Evolutionary conservation across 1,140 invertebrate species (phyloP).

Genomic region (Heliconius hewitsoni): DNA sequence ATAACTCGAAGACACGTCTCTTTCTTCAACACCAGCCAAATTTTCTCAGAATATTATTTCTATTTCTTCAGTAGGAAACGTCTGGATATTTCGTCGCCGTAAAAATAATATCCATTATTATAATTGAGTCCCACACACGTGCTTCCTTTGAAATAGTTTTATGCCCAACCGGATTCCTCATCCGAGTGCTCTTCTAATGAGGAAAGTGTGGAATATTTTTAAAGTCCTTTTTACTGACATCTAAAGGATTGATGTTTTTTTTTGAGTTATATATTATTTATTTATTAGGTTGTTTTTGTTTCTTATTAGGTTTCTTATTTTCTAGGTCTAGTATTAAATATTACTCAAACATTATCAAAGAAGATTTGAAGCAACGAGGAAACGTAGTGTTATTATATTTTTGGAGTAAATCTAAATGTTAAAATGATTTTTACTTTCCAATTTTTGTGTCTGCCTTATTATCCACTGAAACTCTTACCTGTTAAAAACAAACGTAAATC

Average conservation of each 20-base stretch:
- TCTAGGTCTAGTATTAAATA: neutral
- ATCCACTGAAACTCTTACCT: too few relatives aligned
- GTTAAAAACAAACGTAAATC: neutral
- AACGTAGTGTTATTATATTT: too few relatives aligned
- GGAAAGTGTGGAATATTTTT: constrained; percentile 4
- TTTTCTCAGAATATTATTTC: constrained; percentile 39
- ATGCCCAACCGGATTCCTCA: constrained; percentile 42
- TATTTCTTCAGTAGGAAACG: constrained; percentile 36
- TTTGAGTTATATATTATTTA: neutral
- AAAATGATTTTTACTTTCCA: too few relatives aligned
- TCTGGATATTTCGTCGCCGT: constrained; percentile 43
- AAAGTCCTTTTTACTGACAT: neutral
- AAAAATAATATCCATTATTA: constrained; percentile 70
- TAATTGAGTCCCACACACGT: constrained; percentile 55
- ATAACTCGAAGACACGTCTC: constrained; percentile 16
- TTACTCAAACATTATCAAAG: neutral
- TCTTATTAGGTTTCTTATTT: neutral
- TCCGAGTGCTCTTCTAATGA: constrained; percentile 21
- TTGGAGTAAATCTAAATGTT: too few relatives aligned
- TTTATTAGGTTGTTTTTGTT: neutral
- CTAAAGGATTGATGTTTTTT: neutral
- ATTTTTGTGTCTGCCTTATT: too few relatives aligned
- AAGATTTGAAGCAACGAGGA: neutral
- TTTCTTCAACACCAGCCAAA: constrained; percentile 32
- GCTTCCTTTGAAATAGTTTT: constrained; percentile 50